Percentiles rank a stretch among this genome's conserved stretches.
Evolutionary conservation across 2,113 vertebrate species (phyloP).

Genomic region (Hemicordylus capensis): DNA sequence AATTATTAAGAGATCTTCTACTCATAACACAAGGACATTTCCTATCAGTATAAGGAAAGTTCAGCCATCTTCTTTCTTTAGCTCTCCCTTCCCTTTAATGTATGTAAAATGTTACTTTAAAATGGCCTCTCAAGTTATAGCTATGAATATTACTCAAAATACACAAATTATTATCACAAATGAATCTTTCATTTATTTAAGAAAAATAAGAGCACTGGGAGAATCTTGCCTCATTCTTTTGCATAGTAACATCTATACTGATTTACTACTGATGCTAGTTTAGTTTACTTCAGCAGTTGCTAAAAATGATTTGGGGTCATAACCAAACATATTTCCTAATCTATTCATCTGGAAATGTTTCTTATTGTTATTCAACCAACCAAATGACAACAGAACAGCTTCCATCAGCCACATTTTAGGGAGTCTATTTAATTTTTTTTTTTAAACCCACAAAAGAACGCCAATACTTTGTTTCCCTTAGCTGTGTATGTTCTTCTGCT

Average conservation of each 20-base stretch:
- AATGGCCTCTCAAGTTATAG: not conserved
- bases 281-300: no score
- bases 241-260: no score
- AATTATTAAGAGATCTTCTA: not conserved
- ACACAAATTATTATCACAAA: not conserved
- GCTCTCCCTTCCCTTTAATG: not conserved
- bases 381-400: not conserved
- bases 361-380: not conserved
- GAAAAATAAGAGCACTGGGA: not conserved
- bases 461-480: not conserved
- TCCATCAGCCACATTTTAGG: not conserved
- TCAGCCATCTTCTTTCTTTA: not conserved
- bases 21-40: not conserved
- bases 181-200: not conserved
- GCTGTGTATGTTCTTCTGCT: not conserved
- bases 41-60: not conserved
- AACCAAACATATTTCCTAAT: not conserved
- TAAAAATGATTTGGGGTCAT: not conserved
- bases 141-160: not conserved
- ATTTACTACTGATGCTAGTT: not conserved
- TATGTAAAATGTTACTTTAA: not conserved
- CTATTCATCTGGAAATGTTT: no score
- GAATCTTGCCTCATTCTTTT: not conserved
- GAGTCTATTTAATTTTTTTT: not conserved
- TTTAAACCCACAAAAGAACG: no score